Evolutionary conservation across 1,140 invertebrate genomes (phyloP), one percentile per base, ranked within the genome.

Genomic region (Pentalonia nigronervosa): DNA sequence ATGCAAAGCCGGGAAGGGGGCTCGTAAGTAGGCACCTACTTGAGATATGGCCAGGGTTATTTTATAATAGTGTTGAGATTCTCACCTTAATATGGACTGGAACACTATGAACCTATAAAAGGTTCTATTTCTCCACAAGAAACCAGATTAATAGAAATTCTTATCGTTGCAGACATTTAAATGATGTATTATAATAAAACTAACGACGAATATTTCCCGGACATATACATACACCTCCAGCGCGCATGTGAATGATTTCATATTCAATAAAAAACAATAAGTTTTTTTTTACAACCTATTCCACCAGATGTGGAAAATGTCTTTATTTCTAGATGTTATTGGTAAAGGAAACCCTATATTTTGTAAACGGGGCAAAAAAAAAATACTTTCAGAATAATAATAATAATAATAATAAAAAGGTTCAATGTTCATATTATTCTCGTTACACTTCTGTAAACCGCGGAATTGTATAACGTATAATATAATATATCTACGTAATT

Each of bases 241-340:
- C 7, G 30, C 7, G 60, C n/a, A n/a, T 76, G 86, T 88, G 50
- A 89, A 89, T 53, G 17, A 53, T 53, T 89, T 53, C 34, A n/a
- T 89, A 89, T 89, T 48, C 45, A 48, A 89, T 34, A 34, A n/a
- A n/a, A 34, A 89, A 89, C 87, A 34, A 48, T 34, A 30, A 47
- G 23, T 47, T 48, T 11, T 53, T 50, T 36, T 89, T 25, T 48
- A 50, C 88, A 36, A 89, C 45, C 50, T 34, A 89, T 25, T 9
- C 20, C 20, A 6, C 34, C 87, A 53, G 87, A 56, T 89, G 88
- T 89, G 50, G n/a, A 7, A 89, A 89, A 89, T 41, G 88, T 89
- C 88, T 89, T 89, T 56, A 53, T 89, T 50, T 23, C 86, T 47
- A 34, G n/a, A 34, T 11, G 88, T 89, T 56, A 56, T 89, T 56